These are phyloP conservation scores for Archocentrus centrarchus DNA, from an alignment of 2,113 vertebrate genomes.

Conservation along the genomic window DNA sequence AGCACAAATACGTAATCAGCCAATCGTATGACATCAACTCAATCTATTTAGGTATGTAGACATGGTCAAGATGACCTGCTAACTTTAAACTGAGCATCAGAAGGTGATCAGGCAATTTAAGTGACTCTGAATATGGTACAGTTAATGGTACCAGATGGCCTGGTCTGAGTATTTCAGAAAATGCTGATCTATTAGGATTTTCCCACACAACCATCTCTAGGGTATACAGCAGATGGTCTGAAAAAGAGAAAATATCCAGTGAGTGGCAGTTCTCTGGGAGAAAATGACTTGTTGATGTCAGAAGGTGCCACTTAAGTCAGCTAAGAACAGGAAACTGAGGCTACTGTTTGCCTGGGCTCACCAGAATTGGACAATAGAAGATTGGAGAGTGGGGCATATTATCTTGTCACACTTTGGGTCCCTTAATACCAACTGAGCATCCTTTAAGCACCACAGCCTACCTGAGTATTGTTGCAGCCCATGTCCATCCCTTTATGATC, in stretches of 20 bases:
- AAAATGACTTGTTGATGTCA: not conserved
- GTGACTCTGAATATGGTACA: not conserved
- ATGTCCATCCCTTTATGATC: too few species aligned
- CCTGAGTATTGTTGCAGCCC: too few species aligned
- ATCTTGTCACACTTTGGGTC: too few species aligned
- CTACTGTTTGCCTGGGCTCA: too few species aligned
- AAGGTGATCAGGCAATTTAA: not conserved
- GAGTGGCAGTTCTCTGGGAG: not conserved
- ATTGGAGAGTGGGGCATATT: too few species aligned
- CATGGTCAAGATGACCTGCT: not conserved
- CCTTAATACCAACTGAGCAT: not conserved
- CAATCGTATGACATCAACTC: not conserved
- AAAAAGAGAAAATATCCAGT: not conserved
- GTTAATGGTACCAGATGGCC: too few species aligned
- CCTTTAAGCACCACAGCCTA: not conserved
- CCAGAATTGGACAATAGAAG: too few species aligned
- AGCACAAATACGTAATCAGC: not conserved
- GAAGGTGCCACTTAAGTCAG: too few species aligned
- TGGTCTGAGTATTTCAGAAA: too few species aligned
- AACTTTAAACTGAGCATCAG: not conserved
- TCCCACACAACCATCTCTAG: not conserved
- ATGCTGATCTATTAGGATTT: too few species aligned
- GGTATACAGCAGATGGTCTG: not conserved
- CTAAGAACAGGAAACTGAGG: too few species aligned
- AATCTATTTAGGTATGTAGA: not conserved